Evolutionary conservation across 30 jellyfish, hydroid and myxozoan species (phyloP), one percentile per base, ranked within the genome.

Genomic region (Aurelia aurita complex sp. Pacific): DNA sequence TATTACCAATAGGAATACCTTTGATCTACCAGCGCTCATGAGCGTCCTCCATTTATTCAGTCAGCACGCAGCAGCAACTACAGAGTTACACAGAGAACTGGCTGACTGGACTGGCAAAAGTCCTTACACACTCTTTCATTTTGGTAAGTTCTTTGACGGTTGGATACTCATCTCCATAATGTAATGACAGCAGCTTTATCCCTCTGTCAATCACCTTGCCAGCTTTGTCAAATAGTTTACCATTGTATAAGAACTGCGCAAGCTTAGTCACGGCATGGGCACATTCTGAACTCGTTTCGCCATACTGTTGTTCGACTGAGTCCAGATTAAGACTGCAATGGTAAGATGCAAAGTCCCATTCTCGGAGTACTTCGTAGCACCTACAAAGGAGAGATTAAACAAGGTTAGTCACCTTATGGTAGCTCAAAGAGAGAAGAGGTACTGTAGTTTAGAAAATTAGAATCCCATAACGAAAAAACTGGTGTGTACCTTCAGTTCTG

Each of bases 361-460:
- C 96, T 34, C 91, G 85, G 69, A 88, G 83, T 66, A 80, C 96
- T 18, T 81, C 96, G 69, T 73, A 88, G 46, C 96, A 88, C 70
- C 96, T 88, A 29, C 13, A n/a, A 36, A 46, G 9, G 52, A 46
- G 57, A 46, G 1, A 46, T 46, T 6, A 46, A 46, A 46, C 57
- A 46, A 46, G 15, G 57, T 46, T 46, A 46, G 57, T 9, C 8
- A 46, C 57, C 12, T 6, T 46, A 46, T 46, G 57, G 57, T 46
- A 9, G 57, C 57, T 46, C 14, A 46, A 15, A 46, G 8, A 46
- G 29, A 23, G 29, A 0, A 23, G 29, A 23, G 29, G 29, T 23
- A n/a, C n/a, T n/a, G n/a, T n/a, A 23, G 29, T 23, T 23, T 23
- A 23, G 29, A 23, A 23, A 0, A 23, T 23, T 23, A 23, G 29